phyloP scores from a whole-genome alignment of 2,113 vertebrate genomes.

The Garra rufa region DNA sequence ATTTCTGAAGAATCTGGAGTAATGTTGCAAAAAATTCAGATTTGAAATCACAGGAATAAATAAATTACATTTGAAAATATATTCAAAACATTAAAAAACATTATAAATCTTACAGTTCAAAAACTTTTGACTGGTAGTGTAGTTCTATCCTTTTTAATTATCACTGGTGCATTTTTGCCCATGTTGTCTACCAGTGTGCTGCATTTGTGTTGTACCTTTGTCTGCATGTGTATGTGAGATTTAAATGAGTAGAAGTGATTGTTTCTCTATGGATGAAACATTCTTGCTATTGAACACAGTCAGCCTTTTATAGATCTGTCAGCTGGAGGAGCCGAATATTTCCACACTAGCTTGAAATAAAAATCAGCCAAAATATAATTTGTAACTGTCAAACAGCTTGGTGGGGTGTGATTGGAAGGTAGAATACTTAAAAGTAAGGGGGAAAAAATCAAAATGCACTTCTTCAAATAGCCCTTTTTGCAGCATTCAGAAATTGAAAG shows the following conservation, averaged over 20 bases:
- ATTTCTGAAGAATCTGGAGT: too few relatives aligned
- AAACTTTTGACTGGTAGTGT: too few relatives aligned
- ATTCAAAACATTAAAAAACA: too few relatives aligned
- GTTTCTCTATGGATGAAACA: conserved; percentile 30
- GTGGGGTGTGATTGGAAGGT: conserved; percentile 56
- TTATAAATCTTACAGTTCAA: too few relatives aligned
- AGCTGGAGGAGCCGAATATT: conserved; percentile 64
- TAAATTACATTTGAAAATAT: too few relatives aligned
- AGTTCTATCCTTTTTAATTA: background rate
- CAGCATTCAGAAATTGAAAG: conserved; percentile 71
- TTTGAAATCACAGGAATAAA: too few relatives aligned
- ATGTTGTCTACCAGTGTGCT: conserved; percentile 46
- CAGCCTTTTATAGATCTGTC: conserved; percentile 51
- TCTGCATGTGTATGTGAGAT: background rate
- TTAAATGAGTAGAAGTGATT: conserved; percentile 20
- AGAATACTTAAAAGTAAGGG: conserved; percentile 49
- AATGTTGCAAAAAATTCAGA: too few relatives aligned
- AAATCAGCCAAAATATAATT: conserved; percentile 69
- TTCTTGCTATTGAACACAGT: conserved; percentile 27
- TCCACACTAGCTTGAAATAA: conserved; percentile 61
- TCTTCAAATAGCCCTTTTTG: conserved; percentile 72
- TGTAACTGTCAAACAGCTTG: conserved; percentile 72
- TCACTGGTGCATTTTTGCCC: background rate
- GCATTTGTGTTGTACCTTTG: conserved; percentile 36
- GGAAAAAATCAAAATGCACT: conserved; percentile 64